Evolutionary conservation across 2,888 invertebrate genomes (phyloP), one percentile per base, ranked within the genome.

Genomic region (Pandemis corylana): DNA sequence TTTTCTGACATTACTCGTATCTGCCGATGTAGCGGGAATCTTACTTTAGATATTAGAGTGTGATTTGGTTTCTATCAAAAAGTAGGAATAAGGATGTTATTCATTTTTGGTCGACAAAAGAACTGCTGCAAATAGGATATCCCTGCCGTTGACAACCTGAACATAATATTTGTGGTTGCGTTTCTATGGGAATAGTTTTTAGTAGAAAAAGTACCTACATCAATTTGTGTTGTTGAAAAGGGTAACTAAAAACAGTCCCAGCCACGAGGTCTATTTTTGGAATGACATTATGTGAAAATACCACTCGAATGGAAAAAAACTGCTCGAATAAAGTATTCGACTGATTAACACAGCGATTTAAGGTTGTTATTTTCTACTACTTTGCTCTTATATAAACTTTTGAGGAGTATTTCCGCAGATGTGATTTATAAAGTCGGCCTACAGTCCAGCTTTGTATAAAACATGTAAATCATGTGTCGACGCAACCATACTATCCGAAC

Each of bases 391-490:
- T 20, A 20, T 20, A 20, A 20, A 20, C 1, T 20, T 20, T 20
- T 20, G 20, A 20, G 20, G 20, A 20, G 20, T 20, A 20, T 20
- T 20, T 20, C 28, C 28, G 4, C 28, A 36, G 28, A 36, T 36
- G 28, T 36, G 28, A 36, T 36, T 36, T 36, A 36, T 36, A 36
- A 36, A 36, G 28, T 36, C 28, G 4, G 28, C 28, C 28, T 2
- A 36, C 28, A 59, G 46, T 64, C 12, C 15, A 13, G 46, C n/a
- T 49, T 28, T 28, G 46, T 56, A 65, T 69, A 49, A 59, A 65
- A 51, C 59, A 69, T 74, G 65, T 59, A 69, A 66, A 70, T 74
- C 65, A 61, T 65, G 56, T 68, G 36, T 63, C 68, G 36, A 28
- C 41, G 41, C 63, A 44, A 63, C 56, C 56, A 66, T 7, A 49